A percentile compares a stretch with the other conserved stretches of the same genome.
Evolutionary conservation across 2,797 vertebrate species (phyloP).

Genomic region (Lagorchestes hirsutus): DNA sequence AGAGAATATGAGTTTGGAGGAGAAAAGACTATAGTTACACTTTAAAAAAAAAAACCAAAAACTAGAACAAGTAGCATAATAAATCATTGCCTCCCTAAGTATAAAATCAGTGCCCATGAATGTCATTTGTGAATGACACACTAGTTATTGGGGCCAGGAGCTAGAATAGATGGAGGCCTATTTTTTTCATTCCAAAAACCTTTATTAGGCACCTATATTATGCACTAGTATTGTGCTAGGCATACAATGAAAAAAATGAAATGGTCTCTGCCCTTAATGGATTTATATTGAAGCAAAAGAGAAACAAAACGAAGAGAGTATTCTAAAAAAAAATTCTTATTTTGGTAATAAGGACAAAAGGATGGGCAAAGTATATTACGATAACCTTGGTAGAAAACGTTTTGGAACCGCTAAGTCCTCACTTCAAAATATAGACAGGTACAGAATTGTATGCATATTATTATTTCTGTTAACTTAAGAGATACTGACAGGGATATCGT

Average conservation of each 20-base stretch:
- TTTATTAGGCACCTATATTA: not conserved
- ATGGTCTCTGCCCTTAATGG: not conserved
- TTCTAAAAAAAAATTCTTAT: slow-evolving; percentile 12
- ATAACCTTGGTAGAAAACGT: not conserved
- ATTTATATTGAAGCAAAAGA: not conserved
- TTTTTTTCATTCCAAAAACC: not conserved
- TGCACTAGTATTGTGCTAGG: not conserved
- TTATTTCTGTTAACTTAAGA: slow-evolving; percentile 46
- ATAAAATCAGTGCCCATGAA: not conserved
- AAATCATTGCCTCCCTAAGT: slow-evolving; percentile 13
- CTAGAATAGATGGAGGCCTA: not conserved
- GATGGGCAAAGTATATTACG: not conserved
- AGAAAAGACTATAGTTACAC: not conserved
- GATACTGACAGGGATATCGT: slow-evolving; percentile 16
- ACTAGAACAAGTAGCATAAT: not conserved
- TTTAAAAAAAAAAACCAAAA: not conserved
- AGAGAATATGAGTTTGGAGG: not conserved
- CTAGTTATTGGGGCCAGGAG: not conserved
- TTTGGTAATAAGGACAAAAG: slow-evolving; percentile 3
- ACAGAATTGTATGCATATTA: not conserved
- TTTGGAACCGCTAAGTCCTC: slow-evolving; percentile 32
- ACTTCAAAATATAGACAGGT: slow-evolving; percentile 6
- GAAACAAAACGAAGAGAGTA: slow-evolving; percentile 7
- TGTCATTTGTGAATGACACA: slow-evolving; percentile 3
- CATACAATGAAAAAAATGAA: not conserved